Conservation (phyloP, 2,888 invertebrate species). For the Microplitis deprimator region DNA sequence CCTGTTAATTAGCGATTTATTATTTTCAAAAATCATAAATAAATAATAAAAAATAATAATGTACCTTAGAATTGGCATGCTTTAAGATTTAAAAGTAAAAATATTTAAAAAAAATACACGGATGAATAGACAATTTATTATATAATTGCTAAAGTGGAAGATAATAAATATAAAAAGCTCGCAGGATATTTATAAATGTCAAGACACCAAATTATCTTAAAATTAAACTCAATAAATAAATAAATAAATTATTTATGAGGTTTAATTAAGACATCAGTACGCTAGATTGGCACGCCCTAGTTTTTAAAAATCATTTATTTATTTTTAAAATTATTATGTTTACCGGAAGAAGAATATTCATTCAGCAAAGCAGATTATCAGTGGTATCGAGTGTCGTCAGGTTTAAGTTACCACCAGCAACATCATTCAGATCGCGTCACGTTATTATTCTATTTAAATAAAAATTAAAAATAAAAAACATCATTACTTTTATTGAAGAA, state of each 20-base stretch:
- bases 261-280: constrained; percentile 40
- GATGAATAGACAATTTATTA: constrained; percentile 4
- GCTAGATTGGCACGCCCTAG: constrained; percentile 59
- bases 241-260: constrained; percentile 49
- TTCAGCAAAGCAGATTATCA: constrained; percentile 60
- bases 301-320: constrained; percentile 34
- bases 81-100: constrained; percentile 8
- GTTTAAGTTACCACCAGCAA: constrained; percentile 57
- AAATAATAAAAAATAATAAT: constrained; percentile 28
- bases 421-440: constrained; percentile 53
- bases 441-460: constrained; percentile 60
- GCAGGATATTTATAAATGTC: constrained; percentile 43
- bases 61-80: constrained; percentile 27
- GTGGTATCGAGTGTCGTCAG: constrained; percentile 59
- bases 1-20: constrained; percentile 52
- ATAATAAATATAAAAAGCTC: not conserved
- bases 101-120: constrained; percentile 20
- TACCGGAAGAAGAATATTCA: constrained; percentile 52
- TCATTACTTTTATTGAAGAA: not conserved
- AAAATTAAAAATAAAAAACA: constrained; percentile 38
- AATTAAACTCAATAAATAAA: constrained; percentile 53
- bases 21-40: constrained; percentile 43
- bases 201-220: constrained; percentile 52
- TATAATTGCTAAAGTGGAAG: constrained; percentile 22
- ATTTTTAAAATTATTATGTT: constrained; percentile 51